Evolutionary conservation across 2,888 invertebrate species (phyloP).

Genomic region (Mythimna albipuncta): DNA sequence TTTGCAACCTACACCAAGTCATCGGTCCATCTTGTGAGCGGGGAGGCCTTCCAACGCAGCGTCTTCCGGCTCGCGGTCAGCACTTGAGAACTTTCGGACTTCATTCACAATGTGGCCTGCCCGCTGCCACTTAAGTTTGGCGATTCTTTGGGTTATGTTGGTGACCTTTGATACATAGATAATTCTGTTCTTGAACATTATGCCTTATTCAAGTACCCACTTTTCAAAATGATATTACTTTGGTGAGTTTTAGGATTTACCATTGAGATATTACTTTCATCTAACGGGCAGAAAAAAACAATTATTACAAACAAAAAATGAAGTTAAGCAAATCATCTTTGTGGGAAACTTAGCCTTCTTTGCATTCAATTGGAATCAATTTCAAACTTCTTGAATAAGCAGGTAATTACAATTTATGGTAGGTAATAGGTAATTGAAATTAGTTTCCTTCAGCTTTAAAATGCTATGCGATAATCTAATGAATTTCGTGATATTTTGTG

Average conservation of each 20-base stretch:
- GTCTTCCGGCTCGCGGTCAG: too few relatives aligned
- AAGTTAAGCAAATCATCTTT: conserved; percentile 22
- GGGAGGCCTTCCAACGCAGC: too few relatives aligned
- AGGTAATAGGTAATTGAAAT: conserved; percentile 27
- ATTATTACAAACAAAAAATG: conserved; percentile 2
- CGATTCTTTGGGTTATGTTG: too few relatives aligned
- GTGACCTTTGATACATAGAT: not conserved
- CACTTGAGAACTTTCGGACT: too few relatives aligned
- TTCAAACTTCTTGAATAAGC: conserved; percentile 27
- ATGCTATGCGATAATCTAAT: conserved; percentile 30
- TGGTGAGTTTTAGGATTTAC: not conserved
- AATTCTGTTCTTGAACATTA: not conserved
- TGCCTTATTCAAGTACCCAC: not conserved
- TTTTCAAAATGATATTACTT: not conserved
- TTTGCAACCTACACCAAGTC: too few relatives aligned
- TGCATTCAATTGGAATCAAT: conserved; percentile 39
- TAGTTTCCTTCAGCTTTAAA: conserved; percentile 15
- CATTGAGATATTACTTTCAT: conserved; percentile 8
- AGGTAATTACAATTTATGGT: conserved; percentile 28
- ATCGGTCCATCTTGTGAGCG: too few relatives aligned
- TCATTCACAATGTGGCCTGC: too few relatives aligned
- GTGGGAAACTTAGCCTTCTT: conserved; percentile 30
- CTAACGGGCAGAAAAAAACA: not conserved
- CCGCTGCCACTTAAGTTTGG: too few relatives aligned
- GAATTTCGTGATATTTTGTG: conserved; percentile 9